These are phyloP conservation scores for Echinarachnius parma DNA, from an alignment of 53 echinoderm and acorn worm species.

Conservation along the genomic window DNA sequence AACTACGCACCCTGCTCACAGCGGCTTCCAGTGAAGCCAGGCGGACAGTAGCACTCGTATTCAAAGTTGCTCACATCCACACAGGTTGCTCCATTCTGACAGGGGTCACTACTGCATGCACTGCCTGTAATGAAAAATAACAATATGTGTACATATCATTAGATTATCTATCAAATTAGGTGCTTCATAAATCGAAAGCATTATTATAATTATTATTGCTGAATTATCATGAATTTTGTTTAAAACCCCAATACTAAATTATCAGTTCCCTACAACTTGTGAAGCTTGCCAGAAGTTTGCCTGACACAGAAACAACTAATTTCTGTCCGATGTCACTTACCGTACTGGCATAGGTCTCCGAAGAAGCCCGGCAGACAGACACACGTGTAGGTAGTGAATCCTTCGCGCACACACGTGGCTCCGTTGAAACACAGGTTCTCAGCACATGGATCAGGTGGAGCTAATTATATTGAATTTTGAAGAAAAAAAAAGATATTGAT, in stretches of 20 bases:
- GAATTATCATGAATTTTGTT: too few species aligned
- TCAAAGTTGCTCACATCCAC: constrained; percentile 39
- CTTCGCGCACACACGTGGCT: constrained; percentile 11
- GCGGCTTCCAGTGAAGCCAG: constrained; percentile 43
- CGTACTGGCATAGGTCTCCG: constrained; percentile 50
- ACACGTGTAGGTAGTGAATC: constrained; percentile 14
- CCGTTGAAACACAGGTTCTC: constrained; percentile 31
- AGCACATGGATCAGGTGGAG: constrained; percentile 30
- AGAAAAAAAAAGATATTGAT: too few species aligned
- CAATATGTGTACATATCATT: too few species aligned
- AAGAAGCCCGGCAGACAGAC: constrained; percentile 25
- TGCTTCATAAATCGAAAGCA: too few species aligned
- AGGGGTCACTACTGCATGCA: constrained; percentile 59
- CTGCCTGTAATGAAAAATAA: constrained; percentile 22
- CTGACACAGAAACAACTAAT: too few species aligned
- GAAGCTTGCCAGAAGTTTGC: too few species aligned
- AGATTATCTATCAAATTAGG: too few species aligned
- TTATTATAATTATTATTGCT: too few species aligned
- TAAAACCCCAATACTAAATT: too few species aligned
- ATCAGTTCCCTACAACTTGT: too few species aligned
- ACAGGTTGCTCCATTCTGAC: constrained; percentile 65
- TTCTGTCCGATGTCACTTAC: constrained; percentile 41
- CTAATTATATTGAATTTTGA: too few species aligned
- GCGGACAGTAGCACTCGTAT: constrained; percentile 56
- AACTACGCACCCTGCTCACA: constrained; percentile 60